phyloP scores from a whole-genome alignment of 2,888 invertebrate species.

The Monochamus alternatus region DNA sequence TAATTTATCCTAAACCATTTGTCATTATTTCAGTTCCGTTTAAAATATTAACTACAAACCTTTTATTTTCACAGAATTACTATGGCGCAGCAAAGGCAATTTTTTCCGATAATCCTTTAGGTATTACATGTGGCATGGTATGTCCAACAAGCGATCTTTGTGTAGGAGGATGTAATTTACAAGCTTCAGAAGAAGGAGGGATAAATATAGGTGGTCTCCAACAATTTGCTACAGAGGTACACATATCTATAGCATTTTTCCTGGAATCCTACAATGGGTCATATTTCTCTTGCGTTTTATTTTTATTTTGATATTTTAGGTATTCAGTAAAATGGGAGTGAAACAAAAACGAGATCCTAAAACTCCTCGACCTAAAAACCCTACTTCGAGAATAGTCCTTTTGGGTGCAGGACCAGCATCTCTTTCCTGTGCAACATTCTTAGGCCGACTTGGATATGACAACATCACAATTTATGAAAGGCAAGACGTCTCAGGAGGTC shows the following conservation, averaged over 20 bases:
- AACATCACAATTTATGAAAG: constrained; percentile 95
- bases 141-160: constrained; percentile 99
- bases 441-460: constrained; percentile 93
- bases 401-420: constrained; percentile 98
- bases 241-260: background rate
- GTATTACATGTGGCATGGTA: constrained; percentile 97
- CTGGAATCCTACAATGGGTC: background rate
- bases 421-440: constrained; percentile 95
- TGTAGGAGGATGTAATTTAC: constrained; percentile 97
- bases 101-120: constrained; percentile 97
- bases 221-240: constrained; percentile 94
- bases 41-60: no score
- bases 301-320: constrained; percentile 70
- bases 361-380: constrained; percentile 74
- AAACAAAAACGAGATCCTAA: constrained; percentile 88
- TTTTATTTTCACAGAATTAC: constrained; percentile 84
- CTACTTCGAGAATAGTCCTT: constrained; percentile 84
- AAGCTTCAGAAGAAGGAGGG: constrained; percentile 96
- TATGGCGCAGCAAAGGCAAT: constrained; percentile 98
- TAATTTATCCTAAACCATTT: no score
- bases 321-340: constrained; percentile 95
- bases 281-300: constrained; percentile 12
- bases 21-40: no score
- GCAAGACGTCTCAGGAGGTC: constrained; percentile 88
- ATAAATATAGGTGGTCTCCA: constrained; percentile 99